phyloP scores from a whole-genome alignment of 2,797 vertebrate genomes.

The Streptopelia turtur region DNA sequence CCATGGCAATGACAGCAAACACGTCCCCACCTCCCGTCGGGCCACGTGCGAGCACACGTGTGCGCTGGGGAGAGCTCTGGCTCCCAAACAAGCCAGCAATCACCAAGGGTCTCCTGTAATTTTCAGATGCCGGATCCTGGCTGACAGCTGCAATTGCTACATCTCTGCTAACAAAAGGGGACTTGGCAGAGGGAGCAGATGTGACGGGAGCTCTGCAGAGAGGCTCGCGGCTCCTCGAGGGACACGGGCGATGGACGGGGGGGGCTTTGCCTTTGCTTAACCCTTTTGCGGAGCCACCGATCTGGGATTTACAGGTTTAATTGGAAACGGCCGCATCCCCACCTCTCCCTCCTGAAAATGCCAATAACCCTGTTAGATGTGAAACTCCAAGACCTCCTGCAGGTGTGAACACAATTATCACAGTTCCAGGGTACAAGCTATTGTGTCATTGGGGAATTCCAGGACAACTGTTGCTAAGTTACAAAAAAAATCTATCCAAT shows the following conservation, averaged over 20 bases:
- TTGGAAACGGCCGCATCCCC: neutral
- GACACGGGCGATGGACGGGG: neutral
- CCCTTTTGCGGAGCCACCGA: neutral
- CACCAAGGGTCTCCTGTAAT: neutral
- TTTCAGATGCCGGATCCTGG: neutral
- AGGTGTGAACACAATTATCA: conserved; percentile 56
- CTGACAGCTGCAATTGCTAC: neutral
- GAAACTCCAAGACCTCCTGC: conserved; percentile 33
- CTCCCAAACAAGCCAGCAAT: neutral
- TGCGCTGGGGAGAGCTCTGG: neutral
- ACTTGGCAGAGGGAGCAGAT: neutral
- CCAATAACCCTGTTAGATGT: neutral
- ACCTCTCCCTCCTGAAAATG: neutral
- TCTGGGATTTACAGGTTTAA: neutral
- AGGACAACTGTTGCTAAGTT: conserved; percentile 67
- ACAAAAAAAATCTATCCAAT: conserved; percentile 34
- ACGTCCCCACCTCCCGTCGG: conserved; percentile 38
- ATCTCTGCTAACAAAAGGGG: neutral
- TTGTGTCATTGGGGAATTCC: conserved; percentile 61
- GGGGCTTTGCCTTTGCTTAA: neutral
- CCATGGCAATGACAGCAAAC: conserved; percentile 39
- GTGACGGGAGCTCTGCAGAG: neutral
- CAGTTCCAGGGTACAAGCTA: conserved; percentile 49
- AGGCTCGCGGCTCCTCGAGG: neutral
- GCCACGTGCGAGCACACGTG: conserved; percentile 28